phyloP scores from a whole-genome alignment of 2,888 invertebrate species.

The Chrysolina oricalcia region DNA sequence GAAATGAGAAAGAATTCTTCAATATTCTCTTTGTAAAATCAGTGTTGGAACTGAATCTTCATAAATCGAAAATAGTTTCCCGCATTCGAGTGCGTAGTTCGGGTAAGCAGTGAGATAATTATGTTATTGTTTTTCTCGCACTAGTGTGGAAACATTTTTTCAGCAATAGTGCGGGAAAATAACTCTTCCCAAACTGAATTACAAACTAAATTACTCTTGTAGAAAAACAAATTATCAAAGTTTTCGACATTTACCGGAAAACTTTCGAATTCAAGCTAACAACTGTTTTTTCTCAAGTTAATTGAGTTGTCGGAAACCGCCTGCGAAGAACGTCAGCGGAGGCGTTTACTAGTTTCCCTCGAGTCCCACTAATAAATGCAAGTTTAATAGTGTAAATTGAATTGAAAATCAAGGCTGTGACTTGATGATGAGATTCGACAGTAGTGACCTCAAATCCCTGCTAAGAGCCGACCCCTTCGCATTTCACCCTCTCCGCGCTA shows the following conservation, averaged over 20 bases:
- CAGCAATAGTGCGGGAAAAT: no score
- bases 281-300: slow-evolving; percentile 8
- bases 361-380: slow-evolving; percentile 62
- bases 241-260: neutral
- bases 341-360: slow-evolving; percentile 40
- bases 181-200: no score
- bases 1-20: no score
- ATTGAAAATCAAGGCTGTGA: slow-evolving; percentile 69
- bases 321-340: slow-evolving; percentile 4
- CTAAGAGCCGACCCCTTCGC: slow-evolving; percentile 60
- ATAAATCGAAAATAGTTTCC: no score
- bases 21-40: no score
- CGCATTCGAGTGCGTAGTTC: no score
- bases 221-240: no score
- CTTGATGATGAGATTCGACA: slow-evolving; percentile 72
- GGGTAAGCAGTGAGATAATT: no score
- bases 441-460: slow-evolving; percentile 72
- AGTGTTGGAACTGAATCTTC: no score
- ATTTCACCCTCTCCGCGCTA: slow-evolving; percentile 51
- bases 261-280: neutral
- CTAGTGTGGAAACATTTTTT: no score
- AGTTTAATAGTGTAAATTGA: slow-evolving; percentile 69
- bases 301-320: slow-evolving; percentile 12
- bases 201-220: no score
- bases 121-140: no score